Base-by-base conservation (phyloP, 2,113 vertebrate species). In the Embiotoca jacksoni region DNA sequence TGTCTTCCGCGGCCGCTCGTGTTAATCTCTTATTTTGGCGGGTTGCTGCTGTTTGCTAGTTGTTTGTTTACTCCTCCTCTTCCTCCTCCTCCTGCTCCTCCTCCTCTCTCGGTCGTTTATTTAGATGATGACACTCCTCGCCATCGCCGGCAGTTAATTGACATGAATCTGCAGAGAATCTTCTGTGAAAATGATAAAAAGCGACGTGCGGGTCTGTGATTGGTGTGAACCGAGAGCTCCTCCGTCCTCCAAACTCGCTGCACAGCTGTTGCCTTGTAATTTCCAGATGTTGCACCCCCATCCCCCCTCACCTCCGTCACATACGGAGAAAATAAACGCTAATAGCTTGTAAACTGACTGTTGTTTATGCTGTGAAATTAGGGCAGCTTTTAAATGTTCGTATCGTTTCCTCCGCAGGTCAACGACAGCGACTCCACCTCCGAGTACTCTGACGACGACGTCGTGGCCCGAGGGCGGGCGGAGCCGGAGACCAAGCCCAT, bases 401-500 rank as follows among this genome's bases (percentile, higher is more conserved):
- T 37, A 0, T 64, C 15, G 1, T 23, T 23, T 72, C 59, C 46
- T 57, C 47, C 41, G 23, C 78, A 96, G 95, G 47, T 91, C 6
- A 91, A 95, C 0, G 94, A 97, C 53, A 95, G 94, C 15, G 96
- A 97, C 82, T 95, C 96, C 52, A 93, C 90, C 30, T 97, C 97
- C 1, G 95, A 97, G 1, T 94, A 95, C 59, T 99, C 97, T 0
- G 97, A 99, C 31, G 97, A 95, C 10, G 97, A 99, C 0, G 83
- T 93, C 63, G 89, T 91, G 16, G 76, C 85, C 47, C 93, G 90
- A 6, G 96, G 96, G 2, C 94, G 88, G 44, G 92, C 95, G 0
- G 96, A 96, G 50, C 94, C 94, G 10, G 98, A 99, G 93, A 96
- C 94, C 0, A 95, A 94, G 52, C 98, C 98, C 31, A 99, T 99